These are phyloP conservation scores for Hymenochirus boettgeri DNA, from an alignment of 2,113 vertebrate genomes.

Conservation along the genomic window DNA sequence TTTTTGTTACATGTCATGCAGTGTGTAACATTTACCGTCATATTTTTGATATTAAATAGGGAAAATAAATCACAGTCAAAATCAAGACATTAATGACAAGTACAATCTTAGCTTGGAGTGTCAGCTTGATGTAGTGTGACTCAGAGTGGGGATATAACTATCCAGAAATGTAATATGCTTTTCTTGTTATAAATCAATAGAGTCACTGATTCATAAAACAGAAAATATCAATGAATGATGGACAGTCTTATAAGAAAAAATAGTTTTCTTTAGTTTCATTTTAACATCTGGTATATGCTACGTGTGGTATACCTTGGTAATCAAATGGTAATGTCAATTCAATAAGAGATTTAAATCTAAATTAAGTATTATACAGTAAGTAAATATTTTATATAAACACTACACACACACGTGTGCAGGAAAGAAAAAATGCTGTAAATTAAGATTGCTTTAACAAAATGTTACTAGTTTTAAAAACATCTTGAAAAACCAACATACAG, in stretches of 20 bases:
- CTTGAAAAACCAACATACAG: no score
- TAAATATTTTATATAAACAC: no score
- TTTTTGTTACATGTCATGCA: background rate
- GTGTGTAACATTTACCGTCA: background rate
- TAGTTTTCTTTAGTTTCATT: no score
- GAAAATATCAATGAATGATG: slow-evolving; percentile 19
- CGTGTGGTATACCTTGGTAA: no score
- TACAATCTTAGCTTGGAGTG: slow-evolving; percentile 9
- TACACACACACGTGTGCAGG: no score
- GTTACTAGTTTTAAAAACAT: no score
- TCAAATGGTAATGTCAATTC: no score
- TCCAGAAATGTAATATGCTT: slow-evolving; percentile 23
- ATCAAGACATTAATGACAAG: slow-evolving; percentile 32
- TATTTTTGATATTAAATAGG: slow-evolving; percentile 3
- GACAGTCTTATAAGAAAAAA: slow-evolving; percentile 5
- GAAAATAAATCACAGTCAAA: slow-evolving; percentile 22
- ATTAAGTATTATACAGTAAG: no score
- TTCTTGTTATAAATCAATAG: slow-evolving; percentile 25
- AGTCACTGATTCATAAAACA: slow-evolving; percentile 26
- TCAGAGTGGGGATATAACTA: slow-evolving; percentile 1
- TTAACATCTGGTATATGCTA: no score
- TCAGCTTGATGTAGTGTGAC: slow-evolving; percentile 25
- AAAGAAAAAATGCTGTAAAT: no score
- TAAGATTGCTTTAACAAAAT: no score
- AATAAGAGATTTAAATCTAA: no score